Evolutionary conservation across 2,113 vertebrate genomes (phyloP), one percentile per base, ranked within the genome.

Genomic region (Genyomyrus donnyi): DNA sequence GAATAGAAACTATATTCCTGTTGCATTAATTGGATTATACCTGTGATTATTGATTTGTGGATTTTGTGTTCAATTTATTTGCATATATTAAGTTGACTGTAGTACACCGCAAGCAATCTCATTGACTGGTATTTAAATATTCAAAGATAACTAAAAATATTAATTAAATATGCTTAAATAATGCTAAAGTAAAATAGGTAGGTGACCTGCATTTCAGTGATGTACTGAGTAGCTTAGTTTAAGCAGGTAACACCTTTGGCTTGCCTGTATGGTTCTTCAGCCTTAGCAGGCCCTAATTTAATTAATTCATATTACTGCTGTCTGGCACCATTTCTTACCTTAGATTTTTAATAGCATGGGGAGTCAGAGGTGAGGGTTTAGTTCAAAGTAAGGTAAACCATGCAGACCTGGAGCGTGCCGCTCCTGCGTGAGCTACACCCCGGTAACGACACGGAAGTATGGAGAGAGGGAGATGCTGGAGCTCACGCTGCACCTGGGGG

Each of bases 81-180:
- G 83, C 49, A 87, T 80, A 80, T 42, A 19, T 1, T 50, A 31
- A 15, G 31, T 53, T 35, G 27, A 19, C 35, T n/a, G 83, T 39
- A 46, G 19, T 39, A 35, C 13, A 87, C 50, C 2, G 13, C 21
- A 24, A n/a, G 15, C 48, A 85, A 85, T 8, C 9, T 24, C 45
- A 85, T 42, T 85, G 21, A 87, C 15, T 15, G 85, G 17, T 87
- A 85, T n/a, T 85, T 48, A 53, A 87, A 87, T 17, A 52, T 87
- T 35, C 2, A 7, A 46, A 49, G 39, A n/a, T 27, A 85, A 42
- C 70, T 48, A 24, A 85, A 87, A 56, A 21, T 87, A 10, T 53
- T 15, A 53, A 35, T 27, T 6, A 56, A n/a, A 52, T 31, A 19
- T 35, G 50, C 87, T 91, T 86, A 93, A 93, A 91, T 85, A 94